phyloP scores from a whole-genome alignment of 2,888 invertebrate genomes.

The Pomacea canaliculata region DNA sequence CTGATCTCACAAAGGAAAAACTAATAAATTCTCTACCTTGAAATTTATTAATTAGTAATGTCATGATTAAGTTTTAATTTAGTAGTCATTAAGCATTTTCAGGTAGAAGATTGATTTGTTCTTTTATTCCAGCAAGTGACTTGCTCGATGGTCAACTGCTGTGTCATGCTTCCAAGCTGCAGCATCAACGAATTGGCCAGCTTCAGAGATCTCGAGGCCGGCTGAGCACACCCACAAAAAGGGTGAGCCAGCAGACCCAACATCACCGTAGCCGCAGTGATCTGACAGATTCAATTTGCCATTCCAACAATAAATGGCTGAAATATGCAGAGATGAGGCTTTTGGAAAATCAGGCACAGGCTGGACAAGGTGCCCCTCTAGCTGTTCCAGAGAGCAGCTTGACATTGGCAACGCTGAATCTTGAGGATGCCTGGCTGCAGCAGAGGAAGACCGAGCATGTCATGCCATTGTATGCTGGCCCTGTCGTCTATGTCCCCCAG shows the following conservation, averaged over 20 bases:
- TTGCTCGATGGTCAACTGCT: conserved; percentile 10
- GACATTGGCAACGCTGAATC: conserved; percentile 53
- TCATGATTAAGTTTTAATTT: too few species aligned
- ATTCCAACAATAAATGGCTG: conserved; percentile 49
- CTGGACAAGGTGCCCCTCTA: conserved; percentile 41
- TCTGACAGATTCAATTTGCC: conserved; percentile 48
- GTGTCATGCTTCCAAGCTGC: background rate
- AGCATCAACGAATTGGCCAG: background rate
- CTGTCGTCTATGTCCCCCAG: conserved; percentile 42
- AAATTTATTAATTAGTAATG: too few species aligned
- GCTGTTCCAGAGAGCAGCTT: conserved; percentile 55
- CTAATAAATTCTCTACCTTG: too few species aligned
- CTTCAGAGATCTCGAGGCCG: conserved; percentile 9
- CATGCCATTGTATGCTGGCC: conserved; percentile 45
- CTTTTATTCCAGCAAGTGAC: conserved; percentile 18
- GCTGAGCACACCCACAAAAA: background rate
- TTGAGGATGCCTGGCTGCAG: conserved; percentile 45
- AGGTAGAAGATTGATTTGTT: background rate
- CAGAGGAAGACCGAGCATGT: conserved; percentile 38
- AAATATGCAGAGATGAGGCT: conserved; percentile 50
- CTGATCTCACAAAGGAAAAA: too few species aligned
- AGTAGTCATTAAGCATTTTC: too few species aligned
- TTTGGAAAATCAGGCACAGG: background rate
- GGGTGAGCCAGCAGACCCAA: background rate
- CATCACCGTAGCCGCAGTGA: conserved; percentile 56